Base-by-base conservation (phyloP, 1,140 invertebrate species). In the Eriocheir sinensis region DNA sequence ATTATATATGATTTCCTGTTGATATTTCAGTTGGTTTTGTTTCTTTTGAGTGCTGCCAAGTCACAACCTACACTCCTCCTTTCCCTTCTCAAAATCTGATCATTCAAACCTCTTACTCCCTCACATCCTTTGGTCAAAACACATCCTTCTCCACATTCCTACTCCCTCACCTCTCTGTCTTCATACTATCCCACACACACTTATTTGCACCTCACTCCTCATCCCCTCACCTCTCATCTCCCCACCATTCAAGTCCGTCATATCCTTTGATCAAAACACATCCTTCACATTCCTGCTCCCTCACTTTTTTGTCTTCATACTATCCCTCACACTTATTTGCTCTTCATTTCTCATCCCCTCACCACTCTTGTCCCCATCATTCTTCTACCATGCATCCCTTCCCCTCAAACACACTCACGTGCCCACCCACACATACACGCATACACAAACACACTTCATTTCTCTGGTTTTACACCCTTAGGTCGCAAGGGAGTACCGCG, bases 401-500 rank as follows among this genome's bases (percentile, higher is more conserved):
- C 44, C 44, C 15, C 44, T 48, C 44, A 8, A 48, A 48, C 44
- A 48, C 44, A 48, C 44, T 89, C 30, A 89, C 38, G 3, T 9
- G 9, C 27, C 3, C 21, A 4, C 38, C 9, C 86, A 40, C 36
- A 89, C 40, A 36, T 41, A 15, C 17, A 89, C 40, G n/a, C 40
- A 38, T 12, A 38, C n/a, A n/a, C n/a, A 36, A 8, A 90, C 27
- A n/a, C 30, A 53, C 36, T 91, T 30, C 3, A 15, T 80, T 81
- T 9, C 79, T 83, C 44, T 2, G 41, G 36, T 83, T 6, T 2
- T 17, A 34, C 32, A 44, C 83, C 48, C 72, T 40, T 41, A 94
- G 93, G 95, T 95, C 17, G 93, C 90, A 17, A 98, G 98, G 92
- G 98, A 99, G 96, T 99, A 98, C 96, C 97, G 98, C 15, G 98